Evolutionary conservation across 2,797 vertebrate species (phyloP).

Genomic region (Melanotaenia maccullochi): DNA sequence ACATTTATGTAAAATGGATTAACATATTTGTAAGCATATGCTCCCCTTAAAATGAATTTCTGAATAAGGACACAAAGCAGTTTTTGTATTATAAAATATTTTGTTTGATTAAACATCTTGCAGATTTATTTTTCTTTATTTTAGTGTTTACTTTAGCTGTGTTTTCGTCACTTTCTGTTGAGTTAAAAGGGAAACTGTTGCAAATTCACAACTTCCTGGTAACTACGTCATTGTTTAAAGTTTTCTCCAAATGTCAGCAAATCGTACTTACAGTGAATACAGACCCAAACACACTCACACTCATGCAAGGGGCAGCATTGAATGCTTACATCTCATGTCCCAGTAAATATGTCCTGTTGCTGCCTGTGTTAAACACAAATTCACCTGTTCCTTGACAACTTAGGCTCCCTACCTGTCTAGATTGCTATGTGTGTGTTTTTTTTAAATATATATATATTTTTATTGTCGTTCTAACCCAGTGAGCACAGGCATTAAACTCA

Average conservation of each 20-base stretch:
- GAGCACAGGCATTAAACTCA: constrained; percentile 22
- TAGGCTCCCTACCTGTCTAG: constrained; percentile 11
- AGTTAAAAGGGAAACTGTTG: constrained; percentile 84
- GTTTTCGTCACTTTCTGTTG: constrained; percentile 74
- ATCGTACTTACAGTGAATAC: constrained; percentile 19
- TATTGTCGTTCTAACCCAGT: constrained; percentile 9
- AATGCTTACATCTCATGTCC: constrained; percentile 44
- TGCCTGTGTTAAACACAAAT: constrained; percentile 31
- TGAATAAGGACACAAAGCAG: not conserved
- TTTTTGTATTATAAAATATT: not conserved
- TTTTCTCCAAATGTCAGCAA: constrained; percentile 42
- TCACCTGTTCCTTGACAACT: constrained; percentile 25
- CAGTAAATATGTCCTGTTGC: constrained; percentile 35
- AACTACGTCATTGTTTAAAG: constrained; percentile 30
- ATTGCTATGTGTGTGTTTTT: not conserved
- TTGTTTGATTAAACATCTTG: not conserved
- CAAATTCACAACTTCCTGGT: constrained; percentile 67
- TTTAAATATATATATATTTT: not conserved
- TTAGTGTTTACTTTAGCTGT: constrained; percentile 40
- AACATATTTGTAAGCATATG: constrained; percentile 25
- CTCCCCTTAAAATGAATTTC: not conserved
- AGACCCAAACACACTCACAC: constrained; percentile 58
- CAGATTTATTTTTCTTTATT: constrained; percentile 27
- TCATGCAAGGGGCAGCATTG: constrained; percentile 77
- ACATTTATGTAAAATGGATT: constrained; percentile 23